Evolutionary conservation across 2,888 invertebrate genomes (phyloP), one percentile per base, ranked within the genome.

Genomic region (Taenaris catops): DNA sequence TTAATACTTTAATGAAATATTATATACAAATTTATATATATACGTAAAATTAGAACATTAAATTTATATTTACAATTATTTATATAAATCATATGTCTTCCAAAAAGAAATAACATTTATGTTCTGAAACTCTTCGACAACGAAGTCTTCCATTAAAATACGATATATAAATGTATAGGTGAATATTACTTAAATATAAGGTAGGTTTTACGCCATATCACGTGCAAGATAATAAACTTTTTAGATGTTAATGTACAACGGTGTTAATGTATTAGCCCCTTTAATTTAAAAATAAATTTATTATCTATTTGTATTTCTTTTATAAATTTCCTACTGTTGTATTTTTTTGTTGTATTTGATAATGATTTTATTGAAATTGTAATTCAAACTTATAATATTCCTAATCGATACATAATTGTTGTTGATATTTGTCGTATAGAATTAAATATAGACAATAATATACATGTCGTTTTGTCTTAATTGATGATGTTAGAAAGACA

Each of bases 101-200:
- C 79, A 71, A 58, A 40, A 42, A 45, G 46, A 37, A 46, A 51
- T 23, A 28, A 37, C 25, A 45, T 50, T 51, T 49, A 8, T 4
- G 52, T 62, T 59, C 57, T 53, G 46, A 55, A 47, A 51, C 47
- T 55, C 58, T 65, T 52, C 69, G 61, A 76, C 79, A 81, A 81
- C 83, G 81, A 84, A 81, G 78, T 81, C 80, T 83, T 83, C 80
- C 83, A 76, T 46, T 54, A 46, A 60, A 49, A 38, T 17, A 28
- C 66, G 66, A 68, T 34, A 14, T 34, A 17, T 38, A 34, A 26
- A 19, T 12, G 11, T 17, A 21, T 37, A 25, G 14, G 17, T 7
- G 1, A 16, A 16, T 26, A 25, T 21, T 34, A 25, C 26, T 38
- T 26, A 26, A 31, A 19, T 31, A 24, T 34, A 38, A 31, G 26